A percentile compares a stretch with the other conserved stretches of the same genome.
Evolutionary conservation across 2,113 vertebrate species (phyloP).

Genomic region (Caranx ignobilis): DNA sequence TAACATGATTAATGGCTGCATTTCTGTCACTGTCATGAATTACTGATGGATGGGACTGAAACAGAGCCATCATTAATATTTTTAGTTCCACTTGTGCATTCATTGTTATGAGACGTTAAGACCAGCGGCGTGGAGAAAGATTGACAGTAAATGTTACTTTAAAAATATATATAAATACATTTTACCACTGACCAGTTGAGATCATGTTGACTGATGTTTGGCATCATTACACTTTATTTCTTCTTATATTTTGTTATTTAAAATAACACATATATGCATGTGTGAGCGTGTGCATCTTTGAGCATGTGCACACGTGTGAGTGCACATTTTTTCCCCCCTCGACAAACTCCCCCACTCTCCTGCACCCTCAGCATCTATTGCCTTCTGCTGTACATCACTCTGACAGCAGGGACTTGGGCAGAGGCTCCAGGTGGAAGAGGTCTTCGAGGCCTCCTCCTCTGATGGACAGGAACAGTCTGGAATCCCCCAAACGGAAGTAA

Average conservation of each 20-base stretch:
- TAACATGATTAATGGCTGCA: neutral
- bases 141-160: no score
- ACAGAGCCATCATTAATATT: no score
- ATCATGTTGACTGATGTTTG: neutral
- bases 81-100: no score
- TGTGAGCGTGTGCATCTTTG: conserved; percentile 3
- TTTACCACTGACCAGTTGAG: neutral
- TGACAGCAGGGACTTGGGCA: conserved; percentile 67
- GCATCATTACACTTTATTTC: neutral
- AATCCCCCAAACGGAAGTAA: conserved; percentile 74
- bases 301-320: neutral
- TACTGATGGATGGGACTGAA: no score
- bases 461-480: conserved; percentile 71
- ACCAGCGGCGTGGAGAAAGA: no score
- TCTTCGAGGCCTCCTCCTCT: conserved; percentile 52
- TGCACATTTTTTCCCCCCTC: conserved; percentile 10
- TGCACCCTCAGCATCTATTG: conserved; percentile 57
- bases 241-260: conserved; percentile 10
- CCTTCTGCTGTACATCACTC: conserved; percentile 72
- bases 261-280: conserved; percentile 14
- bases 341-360: conserved; percentile 48
- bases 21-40: neutral
- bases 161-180: no score
- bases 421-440: conserved; percentile 65
- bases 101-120: no score